phyloP scores from a whole-genome alignment of 2,113 vertebrate genomes.

The Tyto alba region DNA sequence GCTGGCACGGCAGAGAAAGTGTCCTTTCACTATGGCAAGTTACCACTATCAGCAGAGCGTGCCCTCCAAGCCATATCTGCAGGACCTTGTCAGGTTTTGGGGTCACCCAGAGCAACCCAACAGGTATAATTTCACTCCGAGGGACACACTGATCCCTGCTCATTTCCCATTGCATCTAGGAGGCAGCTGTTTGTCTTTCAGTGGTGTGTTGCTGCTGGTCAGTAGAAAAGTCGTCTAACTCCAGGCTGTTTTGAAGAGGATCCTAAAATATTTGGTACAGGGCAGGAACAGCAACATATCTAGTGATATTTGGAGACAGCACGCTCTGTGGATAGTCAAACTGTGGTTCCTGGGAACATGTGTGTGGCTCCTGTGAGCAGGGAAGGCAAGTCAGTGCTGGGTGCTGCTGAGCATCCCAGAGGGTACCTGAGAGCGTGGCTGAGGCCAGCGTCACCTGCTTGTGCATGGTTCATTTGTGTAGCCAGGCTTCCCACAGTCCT shows the following conservation, averaged over 20 bases:
- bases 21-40: not conserved
- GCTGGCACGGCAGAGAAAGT: not conserved
- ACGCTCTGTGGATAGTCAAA: not conserved
- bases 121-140: not conserved
- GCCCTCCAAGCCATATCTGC: fast-evolving
- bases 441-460: not conserved
- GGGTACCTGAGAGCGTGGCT: fast-evolving
- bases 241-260: not conserved
- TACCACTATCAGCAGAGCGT: fast-evolving
- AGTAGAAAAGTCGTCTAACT: not conserved
- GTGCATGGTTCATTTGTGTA: not conserved
- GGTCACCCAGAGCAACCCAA: not conserved
- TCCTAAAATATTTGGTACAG: not conserved
- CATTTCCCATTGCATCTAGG: not conserved
- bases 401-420: not conserved
- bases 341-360: not conserved
- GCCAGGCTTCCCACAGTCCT: fast-evolving
- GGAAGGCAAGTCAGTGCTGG: not conserved
- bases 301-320: not conserved
- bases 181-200: not conserved
- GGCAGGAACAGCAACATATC: not conserved
- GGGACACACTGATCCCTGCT: not conserved
- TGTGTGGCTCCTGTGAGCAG: not conserved
- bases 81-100: not conserved
- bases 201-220: not conserved